A percentile compares a stretch with the other conserved stretches of the same genome.
phyloP scores from a whole-genome alignment of 1,140 invertebrate genomes.

The Spodoptera litura region DNA sequence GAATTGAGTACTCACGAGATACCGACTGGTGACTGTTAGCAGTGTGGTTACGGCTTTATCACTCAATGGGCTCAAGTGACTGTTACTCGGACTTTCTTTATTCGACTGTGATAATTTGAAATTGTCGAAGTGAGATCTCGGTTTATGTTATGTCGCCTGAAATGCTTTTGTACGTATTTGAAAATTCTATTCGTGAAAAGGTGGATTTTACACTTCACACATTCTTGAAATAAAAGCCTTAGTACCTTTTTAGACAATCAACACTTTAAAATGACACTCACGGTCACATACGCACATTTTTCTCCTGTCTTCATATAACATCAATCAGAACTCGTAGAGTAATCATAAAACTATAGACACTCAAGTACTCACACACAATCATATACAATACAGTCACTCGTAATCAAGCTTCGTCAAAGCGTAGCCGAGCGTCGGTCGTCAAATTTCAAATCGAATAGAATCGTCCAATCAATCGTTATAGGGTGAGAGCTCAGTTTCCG shows the following conservation, averaged over 20 bases:
- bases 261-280: no score
- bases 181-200: no score
- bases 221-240: no score
- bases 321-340: neutral
- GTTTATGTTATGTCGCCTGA: neutral
- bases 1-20: conserved; percentile 20
- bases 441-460: conserved; percentile 52
- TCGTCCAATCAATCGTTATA: conserved; percentile 48
- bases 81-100: no score
- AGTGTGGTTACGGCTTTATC: neutral
- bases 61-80: neutral
- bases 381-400: conserved; percentile 28
- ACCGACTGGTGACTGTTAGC: neutral
- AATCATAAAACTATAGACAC: no score
- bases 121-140: no score
- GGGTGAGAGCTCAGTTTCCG: conserved; percentile 41
- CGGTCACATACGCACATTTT: neutral
- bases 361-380: no score
- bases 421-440: conserved; percentile 30
- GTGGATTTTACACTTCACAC: no score
- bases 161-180: no score
- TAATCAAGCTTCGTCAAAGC: conserved; percentile 45
- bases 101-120: no score
- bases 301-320: neutral
- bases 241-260: no score